A percentile compares a stretch with the other conserved stretches of the same genome.
phyloP scores from a whole-genome alignment of 2,113 vertebrate species.

The Salvelinus alpinus region DNA sequence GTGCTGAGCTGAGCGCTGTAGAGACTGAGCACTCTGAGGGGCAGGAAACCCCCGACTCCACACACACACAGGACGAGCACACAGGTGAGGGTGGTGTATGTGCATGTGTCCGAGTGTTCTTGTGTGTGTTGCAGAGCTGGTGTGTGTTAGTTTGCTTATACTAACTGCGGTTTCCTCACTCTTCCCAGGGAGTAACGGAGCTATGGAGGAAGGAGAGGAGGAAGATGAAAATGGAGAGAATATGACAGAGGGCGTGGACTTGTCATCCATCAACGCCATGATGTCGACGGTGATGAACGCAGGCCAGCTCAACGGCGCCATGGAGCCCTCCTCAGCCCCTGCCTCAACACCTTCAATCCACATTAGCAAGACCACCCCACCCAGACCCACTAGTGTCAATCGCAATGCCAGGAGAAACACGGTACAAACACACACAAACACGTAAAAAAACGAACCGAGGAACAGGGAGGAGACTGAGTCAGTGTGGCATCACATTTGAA shows the following conservation, averaged over 20 bases:
- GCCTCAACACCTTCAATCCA: conserved; percentile 49
- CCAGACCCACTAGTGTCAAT: conserved; percentile 76
- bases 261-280: conserved; percentile 82
- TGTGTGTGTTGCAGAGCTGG: too few relatives aligned
- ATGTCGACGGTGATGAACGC: conserved; percentile 85
- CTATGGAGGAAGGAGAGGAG: conserved; percentile 6
- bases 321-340: conserved; percentile 25
- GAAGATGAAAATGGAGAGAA: neutral
- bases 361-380: conserved; percentile 73
- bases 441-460: neutral
- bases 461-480: neutral
- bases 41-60: neutral
- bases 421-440: neutral
- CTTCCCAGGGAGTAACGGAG: neutral
- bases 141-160: too few relatives aligned
- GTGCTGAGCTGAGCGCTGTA: neutral
- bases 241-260: conserved; percentile 58
- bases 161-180: neutral
- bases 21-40: neutral
- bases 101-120: too few relatives aligned
- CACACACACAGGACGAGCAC: conserved; percentile 1
- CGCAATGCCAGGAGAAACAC: conserved; percentile 83
- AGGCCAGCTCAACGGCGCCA: conserved; percentile 76
- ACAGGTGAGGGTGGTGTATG: neutral
- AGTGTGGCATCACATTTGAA: neutral